Base-by-base conservation (phyloP, 2,888 invertebrate genomes). In the Caradrina kadenii region DNA sequence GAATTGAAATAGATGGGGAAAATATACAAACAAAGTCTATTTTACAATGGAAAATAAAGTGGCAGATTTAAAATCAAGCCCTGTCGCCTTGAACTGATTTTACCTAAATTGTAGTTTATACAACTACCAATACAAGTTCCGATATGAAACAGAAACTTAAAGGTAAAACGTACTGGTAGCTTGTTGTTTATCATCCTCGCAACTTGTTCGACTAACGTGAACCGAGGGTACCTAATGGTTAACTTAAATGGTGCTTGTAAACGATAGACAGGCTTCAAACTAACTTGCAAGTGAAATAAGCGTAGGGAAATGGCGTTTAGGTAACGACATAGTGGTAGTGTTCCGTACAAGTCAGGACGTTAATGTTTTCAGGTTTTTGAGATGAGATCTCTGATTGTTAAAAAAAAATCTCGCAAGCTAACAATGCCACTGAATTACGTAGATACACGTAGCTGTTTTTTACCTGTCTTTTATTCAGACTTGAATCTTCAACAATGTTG, bases 181-280 rank as follows among this genome's bases (percentile, higher is more conserved):
- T 58, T 31, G 55, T 63, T 63, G 69, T 80, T 66, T 61, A 76
- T 80, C 80, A 78, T 63, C 65, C 45, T 59, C 42, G 26, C 55
- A 76, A 76, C 50, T 80, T 54, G 59, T 65, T 54, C 48, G 62
- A 63, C 71, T 64, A 55, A 67, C 71, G 61, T 62, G 61, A 67
- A 52, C 45, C 21, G 52, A 63, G 49, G 48, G 60, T 56, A 76
- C 67, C 63, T 71, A 75, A 70, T 63, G 80, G 67, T 76, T 71
- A 66, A 80, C 80, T 72, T 79, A 62, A 80, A 64, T 76, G 53
- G 15, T 80, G 52, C 68, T 76, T 64, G 70, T 66, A 66, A 53
- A 63, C 67, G 63, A 68, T 76, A 72, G 63, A 72, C 72, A 64
- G 67, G 59, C 72, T 80, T 72, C 77, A 76, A 80, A 78, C 70